phyloP scores from a whole-genome alignment of 64 coral and sea anemone genomes.

The Stichodactyla helianthus region DNA sequence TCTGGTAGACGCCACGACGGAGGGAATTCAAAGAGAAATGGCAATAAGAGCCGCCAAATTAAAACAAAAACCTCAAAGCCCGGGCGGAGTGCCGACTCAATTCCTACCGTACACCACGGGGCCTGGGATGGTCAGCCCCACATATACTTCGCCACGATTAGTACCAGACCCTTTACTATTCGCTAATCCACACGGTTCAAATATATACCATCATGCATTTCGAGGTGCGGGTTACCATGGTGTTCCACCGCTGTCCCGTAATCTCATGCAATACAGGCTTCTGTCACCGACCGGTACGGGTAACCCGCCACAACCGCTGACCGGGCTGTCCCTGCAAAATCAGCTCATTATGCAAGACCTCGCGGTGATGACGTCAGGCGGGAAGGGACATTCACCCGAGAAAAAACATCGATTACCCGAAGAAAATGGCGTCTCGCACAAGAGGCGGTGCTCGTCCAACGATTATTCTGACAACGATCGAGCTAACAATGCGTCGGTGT shows the following conservation, averaged over 20 bases:
- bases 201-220: slow-evolving; percentile 91
- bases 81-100: slow-evolving; percentile 24
- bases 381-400: slow-evolving; percentile 6
- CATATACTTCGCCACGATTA: slow-evolving; percentile 64
- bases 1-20: slow-evolving; percentile 10
- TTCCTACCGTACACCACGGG: slow-evolving; percentile 47
- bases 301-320: slow-evolving; percentile 30
- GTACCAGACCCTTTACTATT: slow-evolving; percentile 76
- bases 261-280: slow-evolving; percentile 82
- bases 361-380: slow-evolving; percentile 33
- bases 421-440: slow-evolving; percentile 12
- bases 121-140: slow-evolving; percentile 63
- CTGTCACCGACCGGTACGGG: slow-evolving; percentile 46
- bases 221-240: slow-evolving; percentile 43
- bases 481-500: background rate
- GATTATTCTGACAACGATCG: slow-evolving; percentile 12
- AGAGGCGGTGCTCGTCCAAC: background rate
- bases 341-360: slow-evolving; percentile 42
- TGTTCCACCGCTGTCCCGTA: slow-evolving; percentile 53
- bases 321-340: slow-evolving; percentile 52
- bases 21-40: slow-evolving; percentile 30
- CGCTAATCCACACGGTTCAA: slow-evolving; percentile 59
- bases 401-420: slow-evolving; percentile 3
- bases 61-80: slow-evolving; percentile 49
- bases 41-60: slow-evolving; percentile 31